Evolutionary conservation across 1,140 invertebrate species (phyloP).

Genomic region (Hesperophylax magnus): DNA sequence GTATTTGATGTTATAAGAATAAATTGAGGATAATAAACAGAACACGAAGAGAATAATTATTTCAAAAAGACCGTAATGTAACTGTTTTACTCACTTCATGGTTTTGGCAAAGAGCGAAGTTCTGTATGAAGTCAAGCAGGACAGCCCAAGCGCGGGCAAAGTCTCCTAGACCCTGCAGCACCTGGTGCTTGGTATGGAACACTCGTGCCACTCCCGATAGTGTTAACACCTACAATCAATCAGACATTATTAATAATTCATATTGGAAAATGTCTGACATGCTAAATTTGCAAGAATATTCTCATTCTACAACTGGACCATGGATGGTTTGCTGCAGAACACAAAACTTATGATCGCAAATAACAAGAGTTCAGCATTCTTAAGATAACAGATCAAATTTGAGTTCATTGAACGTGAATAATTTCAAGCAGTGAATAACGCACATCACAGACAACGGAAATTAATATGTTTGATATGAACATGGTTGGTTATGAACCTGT

Average conservation of each 20-base stretch:
- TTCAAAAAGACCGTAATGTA: too few species aligned
- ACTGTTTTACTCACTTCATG: constrained; percentile 79
- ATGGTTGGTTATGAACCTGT: constrained; percentile 73
- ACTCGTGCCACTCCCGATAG: constrained; percentile 77
- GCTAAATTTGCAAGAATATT: neutral
- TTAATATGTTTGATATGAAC: neutral
- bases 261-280: neutral
- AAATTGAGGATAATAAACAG: too few species aligned
- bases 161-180: constrained; percentile 89
- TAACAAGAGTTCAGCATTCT: too few species aligned
- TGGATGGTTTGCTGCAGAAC: too few species aligned
- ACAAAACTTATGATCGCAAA: too few species aligned
- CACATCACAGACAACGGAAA: too few species aligned
- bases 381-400: too few species aligned
- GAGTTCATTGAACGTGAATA: too few species aligned
- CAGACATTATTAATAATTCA: neutral
- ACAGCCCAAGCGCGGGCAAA: constrained; percentile 94
- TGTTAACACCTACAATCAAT: constrained; percentile 69
- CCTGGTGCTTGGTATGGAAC: constrained; percentile 91
- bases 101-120: constrained; percentile 91
- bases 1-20: too few species aligned
- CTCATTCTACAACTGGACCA: too few species aligned
- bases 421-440: too few species aligned
- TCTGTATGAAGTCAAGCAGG: constrained; percentile 94
- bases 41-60: too few species aligned